Conservation (phyloP, 1,140 invertebrate species). For the Tachypleus tridentatus region DNA sequence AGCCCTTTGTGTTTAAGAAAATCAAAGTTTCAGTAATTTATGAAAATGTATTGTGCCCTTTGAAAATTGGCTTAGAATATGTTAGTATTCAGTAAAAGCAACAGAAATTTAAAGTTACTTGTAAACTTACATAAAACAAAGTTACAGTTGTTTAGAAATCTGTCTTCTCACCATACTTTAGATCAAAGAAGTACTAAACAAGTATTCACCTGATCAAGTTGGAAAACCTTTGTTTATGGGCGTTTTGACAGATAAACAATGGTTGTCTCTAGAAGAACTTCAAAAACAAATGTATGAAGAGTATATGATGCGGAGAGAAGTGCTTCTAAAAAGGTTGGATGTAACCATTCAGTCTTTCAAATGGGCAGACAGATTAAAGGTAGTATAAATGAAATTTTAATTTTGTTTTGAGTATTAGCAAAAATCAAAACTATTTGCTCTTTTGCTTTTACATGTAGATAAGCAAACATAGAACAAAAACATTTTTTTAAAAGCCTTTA, state of each 20-base stretch:
- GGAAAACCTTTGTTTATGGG: conserved; percentile 67
- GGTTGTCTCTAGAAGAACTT: conserved; percentile 55
- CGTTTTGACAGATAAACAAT: conserved; percentile 62
- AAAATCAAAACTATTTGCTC: no score
- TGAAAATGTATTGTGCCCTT: no score
- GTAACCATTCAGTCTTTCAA: conserved; percentile 84
- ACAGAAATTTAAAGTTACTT: no score
- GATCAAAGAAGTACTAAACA: conserved; percentile 52
- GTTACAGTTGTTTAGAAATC: no score
- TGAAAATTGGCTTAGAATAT: no score
- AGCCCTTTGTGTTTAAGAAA: no score
- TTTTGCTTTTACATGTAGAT: no score
- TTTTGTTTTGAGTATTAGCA: no score
- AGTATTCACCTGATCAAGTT: conserved; percentile 43
- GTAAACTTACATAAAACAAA: no score
- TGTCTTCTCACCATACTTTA: conserved; percentile 20
- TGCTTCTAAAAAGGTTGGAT: conserved; percentile 77
- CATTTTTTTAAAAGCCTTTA: background rate
- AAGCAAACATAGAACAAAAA: background rate
- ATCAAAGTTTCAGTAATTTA: no score
- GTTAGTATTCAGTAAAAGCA: no score
- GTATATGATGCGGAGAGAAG: conserved; percentile 67
- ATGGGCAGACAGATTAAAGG: conserved; percentile 17
- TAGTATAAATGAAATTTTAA: background rate
- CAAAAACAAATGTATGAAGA: conserved; percentile 63